Conservation (phyloP, 1,140 invertebrate species). For the Calliphora vicina region DNA sequence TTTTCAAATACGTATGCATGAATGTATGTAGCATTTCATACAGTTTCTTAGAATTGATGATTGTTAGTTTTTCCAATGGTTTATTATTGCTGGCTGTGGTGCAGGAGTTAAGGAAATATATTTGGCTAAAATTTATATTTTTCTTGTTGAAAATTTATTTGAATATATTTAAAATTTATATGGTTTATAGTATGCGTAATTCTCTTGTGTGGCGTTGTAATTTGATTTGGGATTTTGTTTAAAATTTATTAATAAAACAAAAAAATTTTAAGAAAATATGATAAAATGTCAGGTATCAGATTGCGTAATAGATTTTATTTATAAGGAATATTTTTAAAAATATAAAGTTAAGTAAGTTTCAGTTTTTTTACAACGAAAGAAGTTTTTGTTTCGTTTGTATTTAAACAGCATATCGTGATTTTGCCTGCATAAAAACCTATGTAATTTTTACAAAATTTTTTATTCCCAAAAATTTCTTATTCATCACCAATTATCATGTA, state of each 20-base stretch:
- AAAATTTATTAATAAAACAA: not conserved
- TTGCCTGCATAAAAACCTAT: too few relatives aligned
- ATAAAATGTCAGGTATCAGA: not conserved
- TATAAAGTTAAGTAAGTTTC: too few relatives aligned
- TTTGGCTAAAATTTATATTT: not conserved
- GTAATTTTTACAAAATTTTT: too few relatives aligned
- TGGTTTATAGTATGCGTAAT: not conserved
- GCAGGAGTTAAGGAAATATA: not conserved
- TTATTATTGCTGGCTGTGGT: too few relatives aligned
- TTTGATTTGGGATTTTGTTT: not conserved
- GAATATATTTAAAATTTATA: not conserved
- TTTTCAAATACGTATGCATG: not conserved
- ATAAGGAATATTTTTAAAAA: too few relatives aligned
- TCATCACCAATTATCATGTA: too few relatives aligned
- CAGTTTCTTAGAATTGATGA: too few relatives aligned
- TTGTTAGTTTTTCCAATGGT: not conserved
- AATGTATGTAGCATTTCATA: too few relatives aligned
- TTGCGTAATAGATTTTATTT: not conserved
- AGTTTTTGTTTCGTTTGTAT: too few relatives aligned
- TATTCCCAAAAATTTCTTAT: too few relatives aligned
- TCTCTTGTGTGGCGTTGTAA: not conserved
- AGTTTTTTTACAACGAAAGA: too few relatives aligned
- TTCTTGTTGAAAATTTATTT: not conserved
- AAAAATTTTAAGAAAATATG: not conserved
- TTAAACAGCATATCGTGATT: too few relatives aligned